Evolutionary conservation across 2,888 invertebrate genomes (phyloP), one percentile per base, ranked within the genome.

Genomic region (Myopa testacea): DNA sequence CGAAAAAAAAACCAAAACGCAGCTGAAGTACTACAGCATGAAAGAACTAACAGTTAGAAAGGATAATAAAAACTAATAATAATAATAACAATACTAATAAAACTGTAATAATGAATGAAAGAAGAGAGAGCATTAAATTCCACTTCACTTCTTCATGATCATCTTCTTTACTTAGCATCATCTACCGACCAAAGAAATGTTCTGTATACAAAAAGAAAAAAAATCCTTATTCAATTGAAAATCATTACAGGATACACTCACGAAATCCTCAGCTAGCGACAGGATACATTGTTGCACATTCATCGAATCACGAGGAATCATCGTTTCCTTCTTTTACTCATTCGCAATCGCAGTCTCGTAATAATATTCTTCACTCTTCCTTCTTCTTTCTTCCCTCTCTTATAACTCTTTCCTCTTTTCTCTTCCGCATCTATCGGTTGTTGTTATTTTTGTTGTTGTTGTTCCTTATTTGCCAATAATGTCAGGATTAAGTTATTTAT

Each of bases 241-340:
- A n/a, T 19, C 65, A 63, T 74, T 40, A 65, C 52, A 69, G 75
- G 75, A 70, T 60, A 73, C 65, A 52, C 37, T 73, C 70, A 70
- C 52, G 38, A 52, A 72, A 77, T 50, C 62, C 40, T 71, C 60
- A 50, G 72, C 79, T 73, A 80, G 19, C 65, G 75, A 58, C 75
- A 76, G 70, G 62, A 75, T 75, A 75, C 75, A 69, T 70, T 78
- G 78, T 75, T 78, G 78, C 78, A 75, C 71, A 78, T 69, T 78
- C 26, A 26, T 26, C 26, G 45, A 45, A 45, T 45, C 45, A 75
- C 63, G 26, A 62, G 45, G 78, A 52, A 62, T 45, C 37, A 63
- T 62, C 45, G 60, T 69, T 67, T 40, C 68, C 60, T 45, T 26
- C 37, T 58, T n/a, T 74, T 26, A 67, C 67, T 67, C 38, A 14